Conservation (phyloP, 2,888 invertebrate species). For the Hypsopygia costalis region DNA sequence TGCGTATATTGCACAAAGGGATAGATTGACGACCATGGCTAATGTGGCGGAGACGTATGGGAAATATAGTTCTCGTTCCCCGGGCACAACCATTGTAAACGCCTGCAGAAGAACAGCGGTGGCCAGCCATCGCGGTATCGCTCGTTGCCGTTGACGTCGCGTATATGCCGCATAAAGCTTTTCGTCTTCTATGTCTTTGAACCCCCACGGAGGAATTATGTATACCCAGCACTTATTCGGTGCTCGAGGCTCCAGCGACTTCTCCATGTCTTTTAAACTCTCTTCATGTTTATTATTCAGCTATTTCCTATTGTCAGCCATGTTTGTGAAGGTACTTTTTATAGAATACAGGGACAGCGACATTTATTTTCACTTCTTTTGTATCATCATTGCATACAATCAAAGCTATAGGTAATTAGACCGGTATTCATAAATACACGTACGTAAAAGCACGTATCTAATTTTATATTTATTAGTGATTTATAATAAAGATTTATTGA, state of each 20-base stretch:
- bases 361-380: no score
- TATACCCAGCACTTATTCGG: slow-evolving; percentile 44
- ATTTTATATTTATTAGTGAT: no score
- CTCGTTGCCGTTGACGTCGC: slow-evolving; percentile 58
- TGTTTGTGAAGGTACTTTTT: background rate
- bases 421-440: no score
- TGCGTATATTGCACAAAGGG: slow-evolving; percentile 41
- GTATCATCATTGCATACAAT: no score
- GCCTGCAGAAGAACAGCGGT: slow-evolving; percentile 55
- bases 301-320: background rate
- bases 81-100: slow-evolving; percentile 59
- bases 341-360: background rate
- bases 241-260: slow-evolving; percentile 39
- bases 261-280: slow-evolving; percentile 47
- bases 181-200: slow-evolving; percentile 58
- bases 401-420: no score
- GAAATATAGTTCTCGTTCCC: slow-evolving; percentile 51
- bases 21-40: slow-evolving; percentile 41
- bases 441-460: no score
- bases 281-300: slow-evolving; percentile 23
- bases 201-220: slow-evolving; percentile 62
- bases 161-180: slow-evolving; percentile 62
- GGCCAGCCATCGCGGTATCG: slow-evolving; percentile 56
- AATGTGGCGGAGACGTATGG: slow-evolving; percentile 47
- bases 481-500: no score